Conservation (phyloP, 2,888 invertebrate species). For the Acleris sparsana region DNA sequence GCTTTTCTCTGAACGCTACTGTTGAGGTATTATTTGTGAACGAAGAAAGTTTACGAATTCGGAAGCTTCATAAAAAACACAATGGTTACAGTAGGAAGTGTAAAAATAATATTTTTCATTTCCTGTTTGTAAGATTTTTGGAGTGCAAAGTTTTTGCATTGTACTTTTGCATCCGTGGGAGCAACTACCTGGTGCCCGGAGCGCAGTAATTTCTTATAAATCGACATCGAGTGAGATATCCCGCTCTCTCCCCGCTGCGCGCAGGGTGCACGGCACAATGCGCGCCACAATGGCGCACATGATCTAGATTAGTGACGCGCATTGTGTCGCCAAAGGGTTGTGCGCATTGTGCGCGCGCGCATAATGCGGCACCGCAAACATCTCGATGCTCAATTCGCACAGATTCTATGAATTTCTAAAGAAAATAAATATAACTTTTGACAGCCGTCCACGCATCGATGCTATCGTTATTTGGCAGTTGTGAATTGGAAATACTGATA, state of each 20-base stretch:
- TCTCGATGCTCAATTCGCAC: constrained; percentile 75
- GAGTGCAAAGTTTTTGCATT: constrained; percentile 71
- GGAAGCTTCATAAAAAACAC: constrained; percentile 51
- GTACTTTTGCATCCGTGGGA: constrained; percentile 71
- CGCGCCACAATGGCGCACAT: constrained; percentile 72
- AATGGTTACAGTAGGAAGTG: constrained; percentile 63
- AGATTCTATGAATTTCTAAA: constrained; percentile 81
- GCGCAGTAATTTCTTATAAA: constrained; percentile 79
- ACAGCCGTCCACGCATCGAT: constrained; percentile 75
- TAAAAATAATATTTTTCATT: constrained; percentile 75
- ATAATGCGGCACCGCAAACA: constrained; percentile 73
- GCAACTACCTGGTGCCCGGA: constrained; percentile 77
- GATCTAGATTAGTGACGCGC: constrained; percentile 83
- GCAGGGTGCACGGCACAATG: constrained; percentile 55
- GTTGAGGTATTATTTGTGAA: constrained; percentile 55
- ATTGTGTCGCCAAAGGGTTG: constrained; percentile 83
- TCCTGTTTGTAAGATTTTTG: constrained; percentile 75
- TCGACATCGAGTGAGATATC: constrained; percentile 82
- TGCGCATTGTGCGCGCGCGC: constrained; percentile 65
- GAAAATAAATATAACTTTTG: constrained; percentile 84
- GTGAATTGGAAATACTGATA: constrained; percentile 64
- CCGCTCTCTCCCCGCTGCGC: constrained; percentile 59
- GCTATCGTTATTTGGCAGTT: constrained; percentile 76
- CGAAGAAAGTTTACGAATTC: constrained; percentile 47
- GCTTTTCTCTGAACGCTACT: constrained; percentile 51